A percentile compares a stretch with the other conserved stretches of the same genome.
These are phyloP conservation scores for Leptobrachium ailaonicum DNA, from an alignment of 2,113 vertebrate genomes.

Conservation along the genomic window DNA sequence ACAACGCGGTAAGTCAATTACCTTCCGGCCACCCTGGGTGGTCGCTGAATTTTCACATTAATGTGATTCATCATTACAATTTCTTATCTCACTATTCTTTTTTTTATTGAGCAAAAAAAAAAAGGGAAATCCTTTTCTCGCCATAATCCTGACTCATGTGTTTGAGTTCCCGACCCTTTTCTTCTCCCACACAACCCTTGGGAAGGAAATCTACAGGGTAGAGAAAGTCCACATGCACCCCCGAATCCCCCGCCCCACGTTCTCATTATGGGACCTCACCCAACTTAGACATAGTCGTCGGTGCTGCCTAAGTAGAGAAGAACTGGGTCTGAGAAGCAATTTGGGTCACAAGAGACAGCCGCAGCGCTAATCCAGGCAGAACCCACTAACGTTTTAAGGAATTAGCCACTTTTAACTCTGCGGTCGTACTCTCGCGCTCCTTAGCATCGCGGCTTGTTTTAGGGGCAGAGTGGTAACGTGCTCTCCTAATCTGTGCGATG, in stretches of 20 bases:
- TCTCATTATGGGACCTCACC: background rate
- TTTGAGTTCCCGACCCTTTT: too few relatives aligned
- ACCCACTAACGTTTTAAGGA: constrained; percentile 5
- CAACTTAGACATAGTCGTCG: background rate
- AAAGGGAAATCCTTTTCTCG: too few relatives aligned
- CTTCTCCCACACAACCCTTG: too few relatives aligned
- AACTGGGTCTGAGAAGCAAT: background rate
- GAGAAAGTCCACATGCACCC: background rate
- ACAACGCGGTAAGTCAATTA: background rate
- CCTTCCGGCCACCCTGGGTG: background rate
- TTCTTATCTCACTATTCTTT: too few relatives aligned
- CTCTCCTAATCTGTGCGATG: constrained; percentile 1
- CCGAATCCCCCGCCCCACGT: background rate
- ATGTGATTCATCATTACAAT: too few relatives aligned
- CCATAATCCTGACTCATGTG: too few relatives aligned
- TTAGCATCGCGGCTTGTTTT: background rate
- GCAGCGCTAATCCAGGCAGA: constrained; percentile 49
- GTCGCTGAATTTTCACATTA: background rate
- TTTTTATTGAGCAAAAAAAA: too few relatives aligned
- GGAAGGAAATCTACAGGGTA: too few relatives aligned
- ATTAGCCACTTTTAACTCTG: constrained; percentile 51
- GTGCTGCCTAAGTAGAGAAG: background rate
- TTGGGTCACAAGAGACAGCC: constrained; percentile 10
- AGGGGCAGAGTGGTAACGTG: constrained; percentile 22
- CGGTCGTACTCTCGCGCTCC: constrained; percentile 1